Percentiles rank a stretch among this genome's conserved stretches.
These are phyloP conservation scores for Centropyge bicolor DNA, from an alignment of 2,797 vertebrate species.

Conservation along the genomic window DNA sequence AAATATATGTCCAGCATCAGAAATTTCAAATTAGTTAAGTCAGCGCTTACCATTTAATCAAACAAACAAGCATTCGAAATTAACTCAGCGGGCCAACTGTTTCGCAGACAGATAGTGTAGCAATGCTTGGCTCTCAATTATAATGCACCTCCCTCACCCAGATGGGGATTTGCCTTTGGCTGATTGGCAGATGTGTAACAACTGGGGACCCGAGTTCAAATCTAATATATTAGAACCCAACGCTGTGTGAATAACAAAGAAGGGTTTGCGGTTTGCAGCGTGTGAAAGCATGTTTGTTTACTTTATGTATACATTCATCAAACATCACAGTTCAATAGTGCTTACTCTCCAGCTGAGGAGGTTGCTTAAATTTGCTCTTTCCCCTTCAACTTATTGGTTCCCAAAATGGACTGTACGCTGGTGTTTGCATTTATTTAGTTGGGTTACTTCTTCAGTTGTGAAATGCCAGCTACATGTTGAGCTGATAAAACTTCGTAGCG, in stretches of 20 bases:
- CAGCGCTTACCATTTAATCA: constrained; percentile 60
- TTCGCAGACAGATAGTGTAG: constrained; percentile 49
- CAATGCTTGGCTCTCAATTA: constrained; percentile 42
- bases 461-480: constrained; percentile 2
- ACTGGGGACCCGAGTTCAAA: constrained; percentile 48
- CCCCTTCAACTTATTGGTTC: not conserved
- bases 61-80: constrained; percentile 66
- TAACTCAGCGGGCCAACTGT: constrained; percentile 58
- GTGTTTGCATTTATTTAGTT: not conserved
- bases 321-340: not conserved
- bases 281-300: constrained; percentile 13
- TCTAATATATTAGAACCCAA: constrained; percentile 43
- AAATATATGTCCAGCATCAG: constrained; percentile 63
- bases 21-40: constrained; percentile 68
- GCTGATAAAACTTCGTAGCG: not conserved
- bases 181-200: constrained; percentile 70
- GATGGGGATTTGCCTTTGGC: constrained; percentile 50
- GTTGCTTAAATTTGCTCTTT: not conserved
- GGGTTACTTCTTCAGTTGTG: not conserved
- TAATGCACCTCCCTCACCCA: constrained; percentile 30
- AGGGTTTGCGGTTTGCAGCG: not conserved
- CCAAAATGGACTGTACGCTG: not conserved
- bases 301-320: constrained; percentile 7
- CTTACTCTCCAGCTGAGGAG: not conserved
- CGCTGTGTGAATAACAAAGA: constrained; percentile 38